These are phyloP conservation scores for Muscicapa adusta DNA, from an alignment of 2,113 vertebrate species.

Conservation along the genomic window DNA sequence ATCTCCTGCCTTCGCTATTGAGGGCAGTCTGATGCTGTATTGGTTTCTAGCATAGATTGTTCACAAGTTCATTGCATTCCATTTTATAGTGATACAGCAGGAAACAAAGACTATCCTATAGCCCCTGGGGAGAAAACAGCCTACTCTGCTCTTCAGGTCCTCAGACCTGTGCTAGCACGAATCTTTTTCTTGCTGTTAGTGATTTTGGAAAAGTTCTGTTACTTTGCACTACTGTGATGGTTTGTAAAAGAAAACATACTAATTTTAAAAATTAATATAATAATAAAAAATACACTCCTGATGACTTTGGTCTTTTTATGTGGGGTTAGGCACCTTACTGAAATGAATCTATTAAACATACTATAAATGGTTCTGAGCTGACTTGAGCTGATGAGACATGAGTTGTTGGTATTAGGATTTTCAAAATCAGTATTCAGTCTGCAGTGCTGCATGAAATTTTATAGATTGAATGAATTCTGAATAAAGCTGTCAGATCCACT, in stretches of 20 bases:
- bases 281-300: background rate
- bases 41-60: background rate
- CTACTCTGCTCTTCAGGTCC: background rate
- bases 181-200: background rate
- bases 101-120: background rate
- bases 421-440: background rate
- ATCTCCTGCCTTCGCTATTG: background rate
- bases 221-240: background rate
- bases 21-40: background rate
- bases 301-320: background rate
- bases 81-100: background rate
- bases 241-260: background rate
- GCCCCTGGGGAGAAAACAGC: background rate
- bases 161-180: background rate
- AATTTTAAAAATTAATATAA: background rate
- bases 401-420: background rate
- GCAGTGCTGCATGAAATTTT: background rate
- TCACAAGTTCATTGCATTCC: background rate
- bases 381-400: background rate
- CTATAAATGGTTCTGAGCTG: background rate
- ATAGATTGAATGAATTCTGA: background rate
- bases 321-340: background rate
- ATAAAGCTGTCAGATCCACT: background rate
- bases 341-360: background rate
- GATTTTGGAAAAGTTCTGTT: background rate